A percentile compares a stretch with the other conserved stretches of the same genome.
These are phyloP conservation scores for Taphrorychus bicolor DNA, from an alignment of 2,888 invertebrate genomes.

Conservation along the genomic window DNA sequence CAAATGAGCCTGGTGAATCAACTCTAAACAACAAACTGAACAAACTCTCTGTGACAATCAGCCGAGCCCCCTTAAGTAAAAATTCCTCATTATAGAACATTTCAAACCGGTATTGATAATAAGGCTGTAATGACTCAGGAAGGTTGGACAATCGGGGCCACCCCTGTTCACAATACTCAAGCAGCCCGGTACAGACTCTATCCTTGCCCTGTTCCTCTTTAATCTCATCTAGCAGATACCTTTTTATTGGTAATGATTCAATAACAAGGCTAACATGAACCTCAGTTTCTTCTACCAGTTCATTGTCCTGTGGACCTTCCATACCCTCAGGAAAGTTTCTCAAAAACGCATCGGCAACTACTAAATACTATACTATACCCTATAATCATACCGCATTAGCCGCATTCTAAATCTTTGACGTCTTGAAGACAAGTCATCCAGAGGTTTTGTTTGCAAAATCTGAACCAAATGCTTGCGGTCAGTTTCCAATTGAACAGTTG, in stretches of 20 bases:
- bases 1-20: neutral
- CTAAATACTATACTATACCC: conserved; percentile 41
- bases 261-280: neutral
- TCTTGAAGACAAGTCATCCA: no score
- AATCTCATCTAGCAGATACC: no score
- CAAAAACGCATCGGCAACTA: no score
- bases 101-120: neutral
- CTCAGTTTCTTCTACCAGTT: neutral
- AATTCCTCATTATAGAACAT: neutral
- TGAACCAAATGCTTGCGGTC: no score
- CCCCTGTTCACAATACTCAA: neutral
- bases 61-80: neutral
- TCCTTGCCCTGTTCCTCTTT: neutral
- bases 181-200: neutral
- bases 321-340: no score
- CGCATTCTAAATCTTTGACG: no score
- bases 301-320: conserved; percentile 25
- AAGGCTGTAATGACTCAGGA: neutral
- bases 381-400: no score
- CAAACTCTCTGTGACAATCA: no score
- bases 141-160: neutral
- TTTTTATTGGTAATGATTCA: no score
- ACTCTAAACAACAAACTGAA: neutral
- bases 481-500: no score
- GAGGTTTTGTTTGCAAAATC: no score